Percentiles rank a stretch among this genome's conserved stretches.
Conservation (phyloP, 2,888 invertebrate genomes). For the Pseudococcus jackbeardsleyi region DNA sequence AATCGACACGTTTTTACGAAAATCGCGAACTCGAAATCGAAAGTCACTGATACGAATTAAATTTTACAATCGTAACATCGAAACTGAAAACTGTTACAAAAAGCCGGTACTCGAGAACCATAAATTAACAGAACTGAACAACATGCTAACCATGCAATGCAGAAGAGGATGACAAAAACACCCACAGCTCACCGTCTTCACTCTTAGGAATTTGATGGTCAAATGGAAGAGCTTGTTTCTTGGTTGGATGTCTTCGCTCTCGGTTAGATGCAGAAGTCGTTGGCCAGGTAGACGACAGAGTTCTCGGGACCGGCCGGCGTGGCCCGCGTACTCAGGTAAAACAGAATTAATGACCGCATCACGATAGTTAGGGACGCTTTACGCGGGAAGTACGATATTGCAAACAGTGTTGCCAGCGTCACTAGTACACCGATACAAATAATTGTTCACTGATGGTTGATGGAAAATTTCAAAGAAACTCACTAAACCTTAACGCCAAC, state of each 20-base stretch:
- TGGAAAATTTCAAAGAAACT: slow-evolving; percentile 22
- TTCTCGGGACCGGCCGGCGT: slow-evolving; percentile 56
- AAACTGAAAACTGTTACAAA: slow-evolving; percentile 18
- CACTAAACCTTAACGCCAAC: slow-evolving; percentile 43
- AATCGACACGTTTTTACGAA: not conserved
- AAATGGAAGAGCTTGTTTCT: slow-evolving; percentile 56
- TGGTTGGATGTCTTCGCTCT: slow-evolving; percentile 59
- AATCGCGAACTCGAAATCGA: slow-evolving; percentile 51
- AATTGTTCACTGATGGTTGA: slow-evolving; percentile 34
- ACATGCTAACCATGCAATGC: slow-evolving; percentile 38
- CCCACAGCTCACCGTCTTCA: slow-evolving; percentile 63
- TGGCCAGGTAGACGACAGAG: slow-evolving; percentile 64
- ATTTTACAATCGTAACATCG: slow-evolving; percentile 18
- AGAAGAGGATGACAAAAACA: slow-evolving; percentile 59
- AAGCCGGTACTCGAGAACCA: slow-evolving; percentile 58
- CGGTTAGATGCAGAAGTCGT: slow-evolving; percentile 60
- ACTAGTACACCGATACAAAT: not conserved
- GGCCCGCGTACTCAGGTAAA: slow-evolving; percentile 59
- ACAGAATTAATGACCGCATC: slow-evolving; percentile 59
- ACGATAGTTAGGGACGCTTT: slow-evolving; percentile 51
- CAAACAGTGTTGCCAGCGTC: slow-evolving; percentile 55
- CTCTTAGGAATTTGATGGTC: slow-evolving; percentile 64
- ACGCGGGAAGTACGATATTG: slow-evolving; percentile 58
- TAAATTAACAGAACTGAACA: slow-evolving; percentile 54
- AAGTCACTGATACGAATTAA: not conserved